Evolutionary conservation across 2,888 invertebrate species (phyloP).

Genomic region (Nesidiocoris tenuis): DNA sequence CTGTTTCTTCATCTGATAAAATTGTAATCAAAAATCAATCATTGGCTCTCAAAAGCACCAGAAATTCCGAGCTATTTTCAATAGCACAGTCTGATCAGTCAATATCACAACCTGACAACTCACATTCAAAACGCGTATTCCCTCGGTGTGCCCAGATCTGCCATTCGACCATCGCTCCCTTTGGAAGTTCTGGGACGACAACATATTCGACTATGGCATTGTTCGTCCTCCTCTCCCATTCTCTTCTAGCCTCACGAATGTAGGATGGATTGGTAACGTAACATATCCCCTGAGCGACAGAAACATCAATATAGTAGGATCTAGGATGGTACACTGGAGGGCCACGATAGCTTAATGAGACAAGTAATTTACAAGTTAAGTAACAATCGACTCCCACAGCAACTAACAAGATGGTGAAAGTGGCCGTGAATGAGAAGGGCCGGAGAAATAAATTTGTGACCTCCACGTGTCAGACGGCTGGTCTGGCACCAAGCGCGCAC

Average conservation of each 20-base stretch:
- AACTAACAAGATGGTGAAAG: no score
- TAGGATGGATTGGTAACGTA: conserved; percentile 74
- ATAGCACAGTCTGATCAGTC: not conserved
- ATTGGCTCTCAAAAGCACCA: not conserved
- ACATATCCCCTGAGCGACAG: conserved; percentile 69
- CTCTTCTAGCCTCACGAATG: conserved; percentile 72
- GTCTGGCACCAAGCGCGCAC: no score
- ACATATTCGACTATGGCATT: conserved; percentile 86
- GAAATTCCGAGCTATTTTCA: not conserved
- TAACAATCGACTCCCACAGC: no score
- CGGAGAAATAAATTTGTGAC: no score
- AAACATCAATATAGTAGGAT: no score
- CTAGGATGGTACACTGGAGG: no score
- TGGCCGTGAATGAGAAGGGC: no score
- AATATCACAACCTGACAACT: conserved; percentile 53
- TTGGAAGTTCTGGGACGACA: conserved; percentile 77
- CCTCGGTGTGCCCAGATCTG: conserved; percentile 88
- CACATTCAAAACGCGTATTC: conserved; percentile 84
- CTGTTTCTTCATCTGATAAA: conserved; percentile 78
- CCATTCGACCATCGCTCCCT: conserved; percentile 83
- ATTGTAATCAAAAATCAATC: conserved; percentile 4
- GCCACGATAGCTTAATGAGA: no score
- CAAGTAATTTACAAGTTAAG: no score
- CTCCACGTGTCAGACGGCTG: no score
- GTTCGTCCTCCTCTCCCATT: conserved; percentile 79